Evolutionary conservation across 2,888 invertebrate species (phyloP), one percentile per base, ranked within the genome.

Genomic region (Beris morrisii): DNA sequence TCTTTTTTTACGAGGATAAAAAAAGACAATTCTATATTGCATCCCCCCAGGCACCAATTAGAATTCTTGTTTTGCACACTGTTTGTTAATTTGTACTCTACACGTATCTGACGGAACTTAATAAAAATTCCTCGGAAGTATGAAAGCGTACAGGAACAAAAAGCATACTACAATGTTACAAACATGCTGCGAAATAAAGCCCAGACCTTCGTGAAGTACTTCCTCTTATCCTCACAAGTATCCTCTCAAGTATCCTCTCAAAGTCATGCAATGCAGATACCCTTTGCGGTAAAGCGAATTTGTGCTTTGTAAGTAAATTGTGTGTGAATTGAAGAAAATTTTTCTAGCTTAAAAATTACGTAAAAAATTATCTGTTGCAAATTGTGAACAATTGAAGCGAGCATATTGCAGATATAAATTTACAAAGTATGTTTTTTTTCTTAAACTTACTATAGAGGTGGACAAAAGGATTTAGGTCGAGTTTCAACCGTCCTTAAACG

Each of bases 201-300:
- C 15, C 61, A 50, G 61, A 52, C 61, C 50, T 38, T 32, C 32
- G 52, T 61, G 52, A 61, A 61, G 61, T 52, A 52, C 50, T 52
- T 43, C 52, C 61, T 61, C 61, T 61, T 61, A 61, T 61, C 50
- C 52, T 61, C 50, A 61, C 43, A 61, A 61, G 61, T 61, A 61
- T 61, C 61, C 61, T 52, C 61, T 61, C 43, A 61, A 61, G 61
- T 61, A 61, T 61, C 61, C 61, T 52, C 61, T 61, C 50, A 61
- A 61, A 61, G 61, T 61, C 61, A 61, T 61, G 61, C 61, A 61
- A 61, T 61, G 61, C 61, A 61, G 61, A 61, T 61, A 61, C 61
- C 52, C 61, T 61, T 61, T 61, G 61, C 61, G 61, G 61, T 50
- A 61, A 32, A 52, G 38, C 52, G 61, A 61, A 61, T 38, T 38